Evolutionary conservation across 30 jellyfish, hydroid and myxozoan species (phyloP), one percentile per base, ranked within the genome.

Genomic region (Nemopilema nomurai): DNA sequence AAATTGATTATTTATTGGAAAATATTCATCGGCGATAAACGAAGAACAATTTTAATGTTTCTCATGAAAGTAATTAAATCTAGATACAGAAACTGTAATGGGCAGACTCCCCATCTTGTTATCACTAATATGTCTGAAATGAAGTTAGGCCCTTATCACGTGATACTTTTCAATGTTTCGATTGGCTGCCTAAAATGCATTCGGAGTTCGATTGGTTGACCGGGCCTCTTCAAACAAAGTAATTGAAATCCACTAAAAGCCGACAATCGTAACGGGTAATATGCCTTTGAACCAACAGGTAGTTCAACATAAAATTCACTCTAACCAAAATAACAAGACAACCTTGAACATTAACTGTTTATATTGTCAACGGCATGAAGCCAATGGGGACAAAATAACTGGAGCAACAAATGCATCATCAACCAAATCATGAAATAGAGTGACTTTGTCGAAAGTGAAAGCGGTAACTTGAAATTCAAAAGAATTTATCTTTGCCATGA

Each of bases 191-290:
- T 16, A 1, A 23, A 31, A 16, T 28, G 33, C 51, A 7, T 17
- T 23, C 23, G 6, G 31, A 9, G 23, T 23, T 67, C 33, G 76
- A 67, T 67, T 41, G 64, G 81, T 71, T 71, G 81, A 31, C 64
- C 26, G 81, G 30, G 63, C 52, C 20, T 23, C 52, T 71, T 25
- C 28, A 71, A 71, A 71, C 81, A 31, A 71, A 25, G 81, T 71
- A 71, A 71, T 71, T 71, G 81, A 71, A 71, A 71, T 71, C 63
- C 81, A 71, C 64, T 71, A 71, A 71, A 33, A 22, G 49, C 63
- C 49, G 81, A 71, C 81, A 71, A 20, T 23, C 63, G 50, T 20
- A 3, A 71, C 81, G 49, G 81, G 81, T 71, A 41, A 71, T 33
- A 8, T 71, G 24, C 49, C 73, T 71, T 52, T 23, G 49, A 52